Conservation (phyloP, 2,888 invertebrate species). For the Lepeophtheirus nordmannii region DNA sequence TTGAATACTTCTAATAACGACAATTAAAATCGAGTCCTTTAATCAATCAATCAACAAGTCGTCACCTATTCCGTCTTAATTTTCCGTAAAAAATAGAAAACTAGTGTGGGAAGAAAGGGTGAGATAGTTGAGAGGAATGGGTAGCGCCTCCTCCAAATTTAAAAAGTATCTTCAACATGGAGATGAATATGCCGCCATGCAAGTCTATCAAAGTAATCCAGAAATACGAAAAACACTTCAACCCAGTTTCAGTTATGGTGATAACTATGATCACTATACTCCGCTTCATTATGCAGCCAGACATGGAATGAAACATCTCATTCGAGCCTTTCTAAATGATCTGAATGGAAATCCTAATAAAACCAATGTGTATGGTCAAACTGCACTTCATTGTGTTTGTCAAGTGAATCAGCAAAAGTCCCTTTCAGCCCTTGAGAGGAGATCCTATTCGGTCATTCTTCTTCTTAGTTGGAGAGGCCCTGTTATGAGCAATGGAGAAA, state of each 20-base stretch:
- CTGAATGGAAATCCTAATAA: conserved; percentile 50
- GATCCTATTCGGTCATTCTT: conserved; percentile 46
- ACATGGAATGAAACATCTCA: conserved; percentile 48
- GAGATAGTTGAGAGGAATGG: conserved; percentile 37
- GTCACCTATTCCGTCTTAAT: too few species aligned
- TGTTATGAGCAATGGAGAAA: conserved; percentile 39
- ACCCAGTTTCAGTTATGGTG: conserved; percentile 50
- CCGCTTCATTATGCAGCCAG: conserved; percentile 49
- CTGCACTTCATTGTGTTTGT: conserved; percentile 47
- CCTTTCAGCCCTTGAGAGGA: conserved; percentile 42
- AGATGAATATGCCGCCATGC: conserved; percentile 52
- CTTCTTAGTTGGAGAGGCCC: conserved; percentile 47
- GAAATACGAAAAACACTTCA: conserved; percentile 48
- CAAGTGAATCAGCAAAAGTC: conserved; percentile 34
- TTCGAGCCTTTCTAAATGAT: conserved; percentile 48
- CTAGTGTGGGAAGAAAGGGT: too few species aligned
- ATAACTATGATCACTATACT: conserved; percentile 49
- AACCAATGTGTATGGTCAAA: conserved; percentile 47
- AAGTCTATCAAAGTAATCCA: conserved; percentile 46
- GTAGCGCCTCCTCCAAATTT: conserved; percentile 51
- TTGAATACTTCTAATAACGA: too few species aligned
- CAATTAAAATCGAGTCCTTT: too few species aligned
- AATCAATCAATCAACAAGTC: too few species aligned
- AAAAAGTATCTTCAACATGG: conserved; percentile 52
- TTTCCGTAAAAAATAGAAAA: too few species aligned